Evolutionary conservation across 2,113 vertebrate species (phyloP), one percentile per base, ranked within the genome.

Genomic region (Corvus moneduloides): DNA sequence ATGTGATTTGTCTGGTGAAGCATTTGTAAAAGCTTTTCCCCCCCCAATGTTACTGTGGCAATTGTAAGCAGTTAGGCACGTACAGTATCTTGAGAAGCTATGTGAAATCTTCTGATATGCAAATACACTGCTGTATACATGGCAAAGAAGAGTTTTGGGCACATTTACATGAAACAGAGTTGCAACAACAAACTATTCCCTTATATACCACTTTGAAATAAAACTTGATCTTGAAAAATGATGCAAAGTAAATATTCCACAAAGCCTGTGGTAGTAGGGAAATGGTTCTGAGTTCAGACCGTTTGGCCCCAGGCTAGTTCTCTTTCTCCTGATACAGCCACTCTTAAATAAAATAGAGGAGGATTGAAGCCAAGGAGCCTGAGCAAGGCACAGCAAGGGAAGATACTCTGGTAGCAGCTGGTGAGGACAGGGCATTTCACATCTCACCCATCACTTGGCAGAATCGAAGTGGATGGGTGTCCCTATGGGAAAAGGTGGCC

Each of bases 101-200:
- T 61, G 75, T 88, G 93, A 96, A 96, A 75, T 78, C 95, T 95
- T 97, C 89, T 89, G 87, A 92, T 96, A 87, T 95, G 94, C 89
- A 97, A 96, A 95, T 97, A n/a, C 13, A 17, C 69, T 62, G n/a
- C 87, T 90, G 80, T 92, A 54, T 85, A 88, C 63, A 62, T 48
- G 61, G 87, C 75, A 89, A 80, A 91, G 87, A 87, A 66, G 61
- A 88, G 46, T 71, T 91, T 63, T 56, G 82, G 87, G 93, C 5
- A 22, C 0, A 6, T 72, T 94, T 77, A 88, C 64, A 86, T 68
- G 72, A 90, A 88, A 80, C 21, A 71, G 80, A 21, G 21, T 46
- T 41, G 49, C 2, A 3, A 79, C 85, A 96, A 91, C 81, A 89
- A 96, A 85, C 59, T 77, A 74, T 74, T 85, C 43, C 33, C 55